phyloP scores from a whole-genome alignment of 1,140 invertebrate species.

The Phthorimaea operculella region DNA sequence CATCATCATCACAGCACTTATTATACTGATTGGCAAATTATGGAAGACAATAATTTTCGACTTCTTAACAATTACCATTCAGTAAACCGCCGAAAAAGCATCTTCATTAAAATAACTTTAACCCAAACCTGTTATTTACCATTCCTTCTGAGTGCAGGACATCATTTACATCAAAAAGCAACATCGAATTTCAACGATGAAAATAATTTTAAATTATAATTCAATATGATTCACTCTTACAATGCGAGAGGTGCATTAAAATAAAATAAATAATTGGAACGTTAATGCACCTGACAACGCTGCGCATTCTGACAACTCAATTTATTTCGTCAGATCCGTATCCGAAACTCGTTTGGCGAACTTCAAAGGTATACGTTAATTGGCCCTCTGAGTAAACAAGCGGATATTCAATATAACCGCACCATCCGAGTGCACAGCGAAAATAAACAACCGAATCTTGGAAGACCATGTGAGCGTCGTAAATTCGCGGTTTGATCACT shows the following conservation, averaged over 20 bases:
- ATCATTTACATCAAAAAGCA: constrained; percentile 1
- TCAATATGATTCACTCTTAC: constrained; percentile 2
- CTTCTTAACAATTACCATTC: too few relatives aligned
- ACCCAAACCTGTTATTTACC: not conserved
- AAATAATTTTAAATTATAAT: not conserved
- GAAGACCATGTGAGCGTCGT: not conserved
- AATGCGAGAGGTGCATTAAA: constrained; percentile 13
- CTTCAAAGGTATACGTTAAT: constrained; percentile 55
- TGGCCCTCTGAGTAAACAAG: constrained; percentile 35
- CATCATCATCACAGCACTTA: too few relatives aligned
- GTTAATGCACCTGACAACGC: constrained; percentile 31
- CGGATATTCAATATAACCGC: constrained; percentile 30
- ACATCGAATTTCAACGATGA: not conserved
- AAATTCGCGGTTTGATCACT: not conserved
- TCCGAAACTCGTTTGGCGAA: constrained; percentile 40
- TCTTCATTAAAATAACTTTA: not conserved
- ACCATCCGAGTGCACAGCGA: not conserved
- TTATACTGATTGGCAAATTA: too few relatives aligned
- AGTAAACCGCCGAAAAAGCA: not conserved
- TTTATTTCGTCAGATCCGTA: constrained; percentile 45
- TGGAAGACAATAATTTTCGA: too few relatives aligned
- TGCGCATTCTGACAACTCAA: constrained; percentile 36
- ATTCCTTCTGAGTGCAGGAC: not conserved
- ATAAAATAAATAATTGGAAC: constrained; percentile 33
- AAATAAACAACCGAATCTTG: constrained; percentile 2